Evolutionary conservation across 2,797 vertebrate genomes (phyloP).

Genomic region (Melanotaenia nigrans): DNA sequence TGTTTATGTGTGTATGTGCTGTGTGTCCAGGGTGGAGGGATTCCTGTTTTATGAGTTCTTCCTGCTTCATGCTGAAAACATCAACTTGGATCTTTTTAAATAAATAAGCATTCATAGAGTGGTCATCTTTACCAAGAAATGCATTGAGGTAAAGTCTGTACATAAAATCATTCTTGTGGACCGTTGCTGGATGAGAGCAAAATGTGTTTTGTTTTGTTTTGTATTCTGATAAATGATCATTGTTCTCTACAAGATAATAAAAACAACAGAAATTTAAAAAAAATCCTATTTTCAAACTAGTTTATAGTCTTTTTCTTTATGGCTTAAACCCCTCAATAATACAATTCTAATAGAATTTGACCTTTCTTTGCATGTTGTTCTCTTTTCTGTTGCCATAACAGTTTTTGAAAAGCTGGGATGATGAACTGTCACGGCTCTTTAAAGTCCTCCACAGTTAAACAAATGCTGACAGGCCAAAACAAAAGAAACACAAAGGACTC

Average conservation of each 20-base stretch:
- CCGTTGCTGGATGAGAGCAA: slow-evolving; percentile 3
- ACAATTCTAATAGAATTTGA: not conserved
- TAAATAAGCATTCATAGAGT: slow-evolving; percentile 25
- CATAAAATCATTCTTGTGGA: slow-evolving; percentile 10
- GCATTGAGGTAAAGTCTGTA: slow-evolving; percentile 11
- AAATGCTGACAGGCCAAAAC: slow-evolving; percentile 50
- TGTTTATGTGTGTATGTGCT: slow-evolving; percentile 46
- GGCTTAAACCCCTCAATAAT: not conserved
- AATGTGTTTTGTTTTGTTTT: slow-evolving; percentile 5
- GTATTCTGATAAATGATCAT: not conserved
- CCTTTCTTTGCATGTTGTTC: not conserved
- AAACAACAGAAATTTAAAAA: too few species aligned
- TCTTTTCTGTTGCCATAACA: slow-evolving; percentile 45
- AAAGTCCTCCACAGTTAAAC: slow-evolving; percentile 50
- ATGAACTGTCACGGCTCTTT: slow-evolving; percentile 54
- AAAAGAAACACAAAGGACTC: slow-evolving; percentile 50
- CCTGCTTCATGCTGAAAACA: slow-evolving; percentile 41
- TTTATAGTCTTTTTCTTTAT: not conserved
- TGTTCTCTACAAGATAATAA: not conserved
- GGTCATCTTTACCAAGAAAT: slow-evolving; percentile 12
- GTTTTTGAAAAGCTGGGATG: slow-evolving; percentile 56
- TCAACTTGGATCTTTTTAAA: slow-evolving; percentile 34
- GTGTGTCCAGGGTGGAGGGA: slow-evolving; percentile 40
- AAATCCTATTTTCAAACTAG: too few species aligned
- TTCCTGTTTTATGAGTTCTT: slow-evolving; percentile 54